A percentile compares a stretch with the other conserved stretches of the same genome.
Evolutionary conservation across 1,140 invertebrate species (phyloP).

Genomic region (Reticulitermes speratus): DNA sequence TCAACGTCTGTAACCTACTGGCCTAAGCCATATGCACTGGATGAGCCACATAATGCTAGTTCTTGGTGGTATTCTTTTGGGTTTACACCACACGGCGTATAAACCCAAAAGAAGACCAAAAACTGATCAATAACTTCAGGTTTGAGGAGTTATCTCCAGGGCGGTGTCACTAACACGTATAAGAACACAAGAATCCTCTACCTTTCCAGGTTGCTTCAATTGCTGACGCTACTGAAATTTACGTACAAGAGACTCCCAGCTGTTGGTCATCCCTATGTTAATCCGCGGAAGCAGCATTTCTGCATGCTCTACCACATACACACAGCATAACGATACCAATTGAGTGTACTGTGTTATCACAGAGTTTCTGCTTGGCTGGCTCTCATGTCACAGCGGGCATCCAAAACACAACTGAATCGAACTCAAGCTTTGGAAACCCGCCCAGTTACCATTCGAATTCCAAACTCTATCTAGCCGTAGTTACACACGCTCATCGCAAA

Average conservation of each 20-base stretch:
- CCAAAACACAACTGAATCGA: conserved; percentile 9
- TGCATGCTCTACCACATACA: neutral
- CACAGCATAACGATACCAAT: neutral
- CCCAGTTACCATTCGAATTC: neutral
- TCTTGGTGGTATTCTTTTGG: too few relatives aligned
- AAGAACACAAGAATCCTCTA: too few relatives aligned
- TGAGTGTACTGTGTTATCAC: conserved; percentile 8
- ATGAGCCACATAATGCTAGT: too few relatives aligned
- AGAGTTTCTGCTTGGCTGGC: neutral
- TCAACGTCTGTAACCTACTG: too few relatives aligned
- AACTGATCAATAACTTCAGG: too few relatives aligned
- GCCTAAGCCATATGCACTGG: too few relatives aligned
- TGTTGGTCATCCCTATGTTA: neutral
- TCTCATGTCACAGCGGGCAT: neutral
- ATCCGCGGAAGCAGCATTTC: neutral
- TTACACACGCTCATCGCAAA: neutral
- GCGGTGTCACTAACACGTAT: too few relatives aligned
- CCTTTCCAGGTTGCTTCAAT: too few relatives aligned
- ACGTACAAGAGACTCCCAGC: neutral
- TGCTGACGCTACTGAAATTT: neutral
- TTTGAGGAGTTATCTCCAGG: too few relatives aligned
- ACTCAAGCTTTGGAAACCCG: neutral
- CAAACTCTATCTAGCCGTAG: neutral
- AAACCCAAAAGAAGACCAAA: too few relatives aligned
- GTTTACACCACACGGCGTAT: too few relatives aligned